Conservation (phyloP, 2,888 invertebrate species). For the Nomada lathburiana region DNA sequence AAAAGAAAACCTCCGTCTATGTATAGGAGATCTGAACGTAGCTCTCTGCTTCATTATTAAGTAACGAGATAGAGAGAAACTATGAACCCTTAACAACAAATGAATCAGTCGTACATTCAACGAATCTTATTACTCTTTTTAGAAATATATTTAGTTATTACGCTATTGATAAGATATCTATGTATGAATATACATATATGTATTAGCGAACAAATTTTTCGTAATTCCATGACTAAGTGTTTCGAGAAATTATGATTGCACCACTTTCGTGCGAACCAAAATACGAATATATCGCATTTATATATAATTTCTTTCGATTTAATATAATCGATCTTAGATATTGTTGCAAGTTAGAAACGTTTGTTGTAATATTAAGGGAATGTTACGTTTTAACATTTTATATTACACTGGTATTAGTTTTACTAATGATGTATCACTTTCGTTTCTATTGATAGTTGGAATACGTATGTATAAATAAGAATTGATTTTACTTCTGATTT, state of each 20-base stretch:
- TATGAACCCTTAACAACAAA: conserved; percentile 32
- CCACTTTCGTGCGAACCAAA: not conserved
- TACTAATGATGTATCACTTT: not conserved
- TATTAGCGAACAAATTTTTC: not conserved
- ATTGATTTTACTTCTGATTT: not conserved
- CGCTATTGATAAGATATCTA: conserved; percentile 13
- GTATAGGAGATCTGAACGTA: conserved; percentile 30
- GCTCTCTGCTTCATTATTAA: conserved; percentile 35
- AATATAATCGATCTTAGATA: not conserved
- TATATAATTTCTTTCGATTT: conserved; percentile 1
- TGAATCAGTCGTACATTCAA: not conserved
- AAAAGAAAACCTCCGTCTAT: conserved; percentile 11
- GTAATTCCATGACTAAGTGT: conserved; percentile 6
- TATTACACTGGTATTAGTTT: not conserved
- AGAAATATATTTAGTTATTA: conserved; percentile 15
- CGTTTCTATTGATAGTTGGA: not conserved
- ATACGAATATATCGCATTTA: not conserved
- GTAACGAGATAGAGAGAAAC: conserved; percentile 20
- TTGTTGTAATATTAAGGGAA: conserved; percentile 1
- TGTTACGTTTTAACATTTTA: not conserved
- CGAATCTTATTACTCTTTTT: conserved; percentile 5
- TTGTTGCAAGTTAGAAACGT: not conserved
- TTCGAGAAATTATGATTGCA: not conserved
- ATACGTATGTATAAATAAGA: not conserved
- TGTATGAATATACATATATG: not conserved